Conservation (phyloP, 2,797 vertebrate species). For the Sciaenops ocellatus region DNA sequence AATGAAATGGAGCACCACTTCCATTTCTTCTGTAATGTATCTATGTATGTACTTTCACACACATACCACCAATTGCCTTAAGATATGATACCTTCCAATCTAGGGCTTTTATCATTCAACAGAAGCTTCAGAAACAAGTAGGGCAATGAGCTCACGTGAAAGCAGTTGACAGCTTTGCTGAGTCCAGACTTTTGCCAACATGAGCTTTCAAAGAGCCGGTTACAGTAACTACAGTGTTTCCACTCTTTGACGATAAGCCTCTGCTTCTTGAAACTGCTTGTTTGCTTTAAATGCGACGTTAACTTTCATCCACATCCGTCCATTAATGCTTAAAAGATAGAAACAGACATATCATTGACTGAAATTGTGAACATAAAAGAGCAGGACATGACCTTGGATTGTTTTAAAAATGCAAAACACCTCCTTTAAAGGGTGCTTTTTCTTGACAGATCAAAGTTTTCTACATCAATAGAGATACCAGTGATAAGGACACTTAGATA, state of each 20-base stretch:
- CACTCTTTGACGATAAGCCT: constrained; percentile 55
- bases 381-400: constrained; percentile 20
- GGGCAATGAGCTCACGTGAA: constrained; percentile 53
- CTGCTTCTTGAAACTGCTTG: constrained; percentile 50
- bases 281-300: constrained; percentile 55
- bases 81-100: constrained; percentile 28
- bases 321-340: constrained; percentile 23
- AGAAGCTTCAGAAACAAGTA: constrained; percentile 55
- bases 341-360: constrained; percentile 22
- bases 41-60: background rate
- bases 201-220: constrained; percentile 61
- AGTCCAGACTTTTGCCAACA: constrained; percentile 59
- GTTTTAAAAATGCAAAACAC: constrained; percentile 29
- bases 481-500: background rate
- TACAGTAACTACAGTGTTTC: constrained; percentile 39
- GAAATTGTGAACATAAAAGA: constrained; percentile 27
- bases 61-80: background rate
- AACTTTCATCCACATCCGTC: constrained; percentile 45
- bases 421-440: constrained; percentile 1
- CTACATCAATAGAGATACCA: background rate
- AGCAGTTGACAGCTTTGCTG: constrained; percentile 71
- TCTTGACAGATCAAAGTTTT: background rate
- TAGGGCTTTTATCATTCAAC: constrained; percentile 31
- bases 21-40: constrained; percentile 4
- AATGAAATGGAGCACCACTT: constrained; percentile 18